phyloP scores from a whole-genome alignment of 1,140 invertebrate species.

The Platyscapa corneri region DNA sequence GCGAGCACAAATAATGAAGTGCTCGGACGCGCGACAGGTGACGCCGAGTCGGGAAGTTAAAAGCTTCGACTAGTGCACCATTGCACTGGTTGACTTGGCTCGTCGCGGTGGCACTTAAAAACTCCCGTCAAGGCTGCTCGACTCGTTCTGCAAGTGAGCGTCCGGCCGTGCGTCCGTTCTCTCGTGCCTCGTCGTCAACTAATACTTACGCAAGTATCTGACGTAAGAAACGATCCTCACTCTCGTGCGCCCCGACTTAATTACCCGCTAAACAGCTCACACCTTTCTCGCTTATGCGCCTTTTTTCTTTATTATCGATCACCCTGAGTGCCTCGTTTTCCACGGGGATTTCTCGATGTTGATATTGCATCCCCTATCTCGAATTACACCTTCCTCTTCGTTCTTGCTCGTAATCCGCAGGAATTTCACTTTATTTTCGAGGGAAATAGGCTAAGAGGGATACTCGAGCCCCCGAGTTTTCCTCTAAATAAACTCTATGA shows the following conservation, averaged over 20 bases:
- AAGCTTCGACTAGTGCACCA: slow-evolving; percentile 53
- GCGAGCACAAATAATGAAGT: slow-evolving; percentile 36
- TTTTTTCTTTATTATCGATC: background rate
- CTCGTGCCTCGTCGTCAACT: background rate
- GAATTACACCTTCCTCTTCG: background rate
- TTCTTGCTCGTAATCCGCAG: too few species aligned
- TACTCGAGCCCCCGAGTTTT: background rate
- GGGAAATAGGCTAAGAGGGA: background rate
- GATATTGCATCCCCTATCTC: background rate
- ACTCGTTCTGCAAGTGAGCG: slow-evolving; percentile 60
- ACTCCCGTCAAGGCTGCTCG: slow-evolving; percentile 61
- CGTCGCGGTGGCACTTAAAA: slow-evolving; percentile 60
- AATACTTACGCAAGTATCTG: slow-evolving; percentile 27
- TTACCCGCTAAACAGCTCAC: slow-evolving; percentile 36
- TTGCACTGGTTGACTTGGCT: slow-evolving; percentile 28
- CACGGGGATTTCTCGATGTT: background rate
- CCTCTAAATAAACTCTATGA: background rate
- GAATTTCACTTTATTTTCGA: background rate
- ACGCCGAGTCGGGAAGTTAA: slow-evolving; percentile 66
- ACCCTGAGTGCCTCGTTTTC: background rate
- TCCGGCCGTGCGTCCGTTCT: background rate
- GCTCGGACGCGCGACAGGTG: slow-evolving; percentile 59
- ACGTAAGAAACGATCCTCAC: slow-evolving; percentile 10
- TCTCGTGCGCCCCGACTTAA: slow-evolving; percentile 22
- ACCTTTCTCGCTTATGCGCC: background rate